Evolutionary conservation across 2,888 invertebrate species (phyloP).

Genomic region (Ischnus inquisitorius): DNA sequence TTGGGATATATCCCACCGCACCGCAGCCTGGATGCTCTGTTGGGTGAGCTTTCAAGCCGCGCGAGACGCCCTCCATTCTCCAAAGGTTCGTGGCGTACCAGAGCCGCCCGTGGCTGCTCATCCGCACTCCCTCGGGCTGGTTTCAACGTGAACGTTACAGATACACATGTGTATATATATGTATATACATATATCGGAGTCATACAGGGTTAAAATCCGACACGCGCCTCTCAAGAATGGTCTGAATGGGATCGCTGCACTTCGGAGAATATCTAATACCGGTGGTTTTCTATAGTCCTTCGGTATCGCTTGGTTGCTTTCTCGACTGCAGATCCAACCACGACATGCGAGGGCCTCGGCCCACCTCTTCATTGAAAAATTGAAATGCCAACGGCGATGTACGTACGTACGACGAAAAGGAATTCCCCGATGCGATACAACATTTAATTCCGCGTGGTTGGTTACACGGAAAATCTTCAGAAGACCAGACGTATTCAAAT

Average conservation of each 20-base stretch:
- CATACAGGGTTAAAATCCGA: constrained; percentile 72
- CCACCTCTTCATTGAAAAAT: constrained; percentile 17
- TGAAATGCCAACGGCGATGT: constrained; percentile 8
- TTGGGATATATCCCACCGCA: constrained; percentile 29
- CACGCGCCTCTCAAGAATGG: constrained; percentile 76
- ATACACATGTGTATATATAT: constrained; percentile 72
- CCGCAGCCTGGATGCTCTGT: constrained; percentile 27
- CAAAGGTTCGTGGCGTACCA: constrained; percentile 71
- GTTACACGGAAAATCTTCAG: neutral
- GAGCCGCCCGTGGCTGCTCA: neutral
- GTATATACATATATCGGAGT: neutral
- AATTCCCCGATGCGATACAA: neutral
- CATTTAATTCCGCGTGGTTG: constrained; percentile 1
- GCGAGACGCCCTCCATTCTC: constrained; percentile 71
- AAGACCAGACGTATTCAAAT: neutral
- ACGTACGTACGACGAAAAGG: neutral
- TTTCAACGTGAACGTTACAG: constrained; percentile 77
- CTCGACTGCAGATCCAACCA: constrained; percentile 4
- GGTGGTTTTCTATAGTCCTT: constrained; percentile 7
- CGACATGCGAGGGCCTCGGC: neutral
- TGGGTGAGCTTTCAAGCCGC: constrained; percentile 40
- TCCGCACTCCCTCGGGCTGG: neutral
- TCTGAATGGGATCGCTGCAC: constrained; percentile 74
- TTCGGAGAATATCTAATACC: constrained; percentile 77
- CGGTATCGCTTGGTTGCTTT: neutral